Conservation (phyloP, 2,888 invertebrate species). For the Hypselothyrea guttata region DNA sequence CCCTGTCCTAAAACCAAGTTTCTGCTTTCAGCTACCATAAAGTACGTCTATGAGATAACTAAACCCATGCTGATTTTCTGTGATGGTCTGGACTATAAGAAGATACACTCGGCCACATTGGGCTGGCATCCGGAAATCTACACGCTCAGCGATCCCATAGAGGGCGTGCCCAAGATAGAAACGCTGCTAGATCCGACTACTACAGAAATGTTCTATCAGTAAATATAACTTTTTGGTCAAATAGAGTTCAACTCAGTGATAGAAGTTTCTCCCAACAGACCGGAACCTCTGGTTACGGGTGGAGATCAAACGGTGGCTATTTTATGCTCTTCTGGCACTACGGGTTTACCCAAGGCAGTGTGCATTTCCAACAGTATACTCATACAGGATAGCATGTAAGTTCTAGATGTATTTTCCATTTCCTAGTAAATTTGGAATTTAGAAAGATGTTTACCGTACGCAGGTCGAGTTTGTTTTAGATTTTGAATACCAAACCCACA, state of each 20-base stretch:
- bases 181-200: constrained; percentile 48
- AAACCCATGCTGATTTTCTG: constrained; percentile 63
- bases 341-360: constrained; percentile 75
- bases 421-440: not conserved
- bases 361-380: constrained; percentile 58
- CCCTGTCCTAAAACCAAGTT: too few relatives aligned
- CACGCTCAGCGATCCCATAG: constrained; percentile 43
- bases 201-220: constrained; percentile 50
- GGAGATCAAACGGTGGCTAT: constrained; percentile 65
- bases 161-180: constrained; percentile 58
- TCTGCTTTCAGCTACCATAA: constrained; percentile 39
- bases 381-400: constrained; percentile 44
- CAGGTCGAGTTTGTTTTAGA: too few relatives aligned
- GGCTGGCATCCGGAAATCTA: constrained; percentile 59
- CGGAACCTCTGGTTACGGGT: constrained; percentile 50
- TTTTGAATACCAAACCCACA: too few relatives aligned
- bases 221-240: too few relatives aligned
- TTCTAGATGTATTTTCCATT: too few relatives aligned
- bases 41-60: constrained; percentile 52
- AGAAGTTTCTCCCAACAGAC: constrained; percentile 32
- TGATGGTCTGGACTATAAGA: constrained; percentile 55
- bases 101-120: constrained; percentile 46
- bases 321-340: constrained; percentile 75
- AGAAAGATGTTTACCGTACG: too few relatives aligned
- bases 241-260: too few relatives aligned